A percentile compares a stretch with the other conserved stretches of the same genome.
These are phyloP conservation scores for Hemichromis elongatus DNA, from an alignment of 2,113 vertebrate species.

Conservation along the genomic window DNA sequence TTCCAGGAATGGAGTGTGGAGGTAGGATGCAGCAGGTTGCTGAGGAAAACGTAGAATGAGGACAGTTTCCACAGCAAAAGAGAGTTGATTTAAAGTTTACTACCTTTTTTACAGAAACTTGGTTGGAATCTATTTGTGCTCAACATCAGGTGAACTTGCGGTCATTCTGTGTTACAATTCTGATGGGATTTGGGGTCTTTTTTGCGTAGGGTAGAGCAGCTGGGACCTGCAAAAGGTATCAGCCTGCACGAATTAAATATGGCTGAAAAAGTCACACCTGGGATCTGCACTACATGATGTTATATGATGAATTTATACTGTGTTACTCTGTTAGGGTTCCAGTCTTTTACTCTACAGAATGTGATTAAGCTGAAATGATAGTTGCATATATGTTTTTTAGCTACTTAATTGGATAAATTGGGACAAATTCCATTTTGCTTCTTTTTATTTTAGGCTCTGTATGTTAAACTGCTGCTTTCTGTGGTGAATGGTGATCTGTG, in stretches of 20 bases:
- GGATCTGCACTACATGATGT: neutral
- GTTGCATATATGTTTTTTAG: neutral
- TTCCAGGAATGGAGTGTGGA: neutral
- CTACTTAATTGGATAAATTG: neutral
- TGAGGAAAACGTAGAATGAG: neutral
- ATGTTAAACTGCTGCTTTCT: neutral
- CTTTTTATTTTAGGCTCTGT: neutral
- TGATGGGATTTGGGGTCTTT: neutral
- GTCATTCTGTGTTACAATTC: slow-evolving; percentile 1
- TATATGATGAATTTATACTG: neutral
- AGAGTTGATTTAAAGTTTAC: slow-evolving; percentile 34
- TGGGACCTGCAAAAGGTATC: neutral
- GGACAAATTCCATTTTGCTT: neutral
- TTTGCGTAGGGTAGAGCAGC: accelerated
- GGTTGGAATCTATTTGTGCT: neutral
- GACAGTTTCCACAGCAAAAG: slow-evolving; percentile 6
- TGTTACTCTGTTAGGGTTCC: neutral
- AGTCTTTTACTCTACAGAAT: neutral
- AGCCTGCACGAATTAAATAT: neutral
- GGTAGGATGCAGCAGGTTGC: neutral
- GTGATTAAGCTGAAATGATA: neutral
- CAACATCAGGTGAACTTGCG: neutral
- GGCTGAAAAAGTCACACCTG: neutral
- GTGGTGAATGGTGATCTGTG: slow-evolving; percentile 4
- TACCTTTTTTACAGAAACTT: slow-evolving; percentile 4